A percentile compares a stretch with the other conserved stretches of the same genome.
Conservation (phyloP, 2,888 invertebrate species). For the Cryptophagus acutangulus region DNA sequence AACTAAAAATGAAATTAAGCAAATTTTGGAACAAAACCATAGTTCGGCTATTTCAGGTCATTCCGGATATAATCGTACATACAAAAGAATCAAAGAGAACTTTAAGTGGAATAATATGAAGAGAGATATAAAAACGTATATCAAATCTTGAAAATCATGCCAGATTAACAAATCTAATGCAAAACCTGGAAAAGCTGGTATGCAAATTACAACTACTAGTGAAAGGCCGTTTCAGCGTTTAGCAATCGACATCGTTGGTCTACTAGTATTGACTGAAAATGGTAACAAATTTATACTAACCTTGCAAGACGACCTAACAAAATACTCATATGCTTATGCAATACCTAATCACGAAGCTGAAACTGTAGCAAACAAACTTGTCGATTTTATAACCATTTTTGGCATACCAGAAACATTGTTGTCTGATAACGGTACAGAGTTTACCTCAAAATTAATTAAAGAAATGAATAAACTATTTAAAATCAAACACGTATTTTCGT, state of each 20-base stretch:
- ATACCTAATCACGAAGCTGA: slow-evolving; percentile 32
- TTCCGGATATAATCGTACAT: slow-evolving; percentile 15
- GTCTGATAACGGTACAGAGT: slow-evolving; percentile 42
- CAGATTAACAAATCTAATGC: slow-evolving; percentile 28
- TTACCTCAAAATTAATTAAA: slow-evolving; percentile 36
- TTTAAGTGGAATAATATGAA: slow-evolving; percentile 23
- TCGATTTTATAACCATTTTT: slow-evolving; percentile 36
- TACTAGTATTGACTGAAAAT: slow-evolving; percentile 27
- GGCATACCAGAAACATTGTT: slow-evolving; percentile 39
- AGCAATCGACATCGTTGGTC: slow-evolving; percentile 34
- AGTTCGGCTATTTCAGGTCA: slow-evolving; percentile 7
- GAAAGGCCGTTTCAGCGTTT: slow-evolving; percentile 32
- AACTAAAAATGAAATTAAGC: slow-evolving; percentile 5
- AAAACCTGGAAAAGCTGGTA: slow-evolving; percentile 27
- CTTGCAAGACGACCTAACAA: slow-evolving; percentile 24
- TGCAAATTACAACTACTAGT: slow-evolving; percentile 37
- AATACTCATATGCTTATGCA: slow-evolving; percentile 22
- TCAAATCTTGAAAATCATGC: slow-evolving; percentile 22
- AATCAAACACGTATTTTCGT: slow-evolving; percentile 31
- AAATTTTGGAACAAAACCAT: slow-evolving; percentile 11
- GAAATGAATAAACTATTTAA: slow-evolving; percentile 34
- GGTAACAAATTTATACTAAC: slow-evolving; percentile 31
- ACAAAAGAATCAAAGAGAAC: slow-evolving; percentile 21
- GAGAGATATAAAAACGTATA: slow-evolving; percentile 20
- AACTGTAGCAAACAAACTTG: slow-evolving; percentile 35